Evolutionary conservation across 1,140 invertebrate genomes (phyloP).

Genomic region (Holotrichia oblita): DNA sequence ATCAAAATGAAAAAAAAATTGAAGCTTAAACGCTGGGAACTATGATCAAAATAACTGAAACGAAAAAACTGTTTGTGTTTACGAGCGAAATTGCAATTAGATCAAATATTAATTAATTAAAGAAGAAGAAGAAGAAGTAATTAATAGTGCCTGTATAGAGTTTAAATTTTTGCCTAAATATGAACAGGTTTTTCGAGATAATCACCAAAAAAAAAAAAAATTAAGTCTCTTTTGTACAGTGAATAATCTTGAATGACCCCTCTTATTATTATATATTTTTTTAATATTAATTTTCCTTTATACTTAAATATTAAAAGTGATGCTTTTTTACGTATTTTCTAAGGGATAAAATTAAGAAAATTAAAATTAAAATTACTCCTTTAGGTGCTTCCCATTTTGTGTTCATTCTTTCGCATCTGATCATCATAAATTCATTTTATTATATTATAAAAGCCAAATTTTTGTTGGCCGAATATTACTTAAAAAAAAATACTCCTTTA

Average conservation of each 20-base stretch:
- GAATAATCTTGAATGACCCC: neutral
- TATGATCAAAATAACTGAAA: neutral
- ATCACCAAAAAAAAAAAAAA: conserved; percentile 5
- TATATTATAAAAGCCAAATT: too few species aligned
- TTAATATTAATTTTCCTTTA: too few species aligned
- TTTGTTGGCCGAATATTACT: too few species aligned
- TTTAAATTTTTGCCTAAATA: neutral
- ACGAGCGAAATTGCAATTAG: neutral
- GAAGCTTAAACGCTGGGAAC: conserved; percentile 15
- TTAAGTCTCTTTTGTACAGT: neutral
- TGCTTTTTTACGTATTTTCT: too few species aligned
- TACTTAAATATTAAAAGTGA: too few species aligned
- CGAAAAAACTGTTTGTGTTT: conserved; percentile 26
- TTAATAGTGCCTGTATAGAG: conserved; percentile 27
- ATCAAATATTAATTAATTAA: neutral
- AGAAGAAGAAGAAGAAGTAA: neutral
- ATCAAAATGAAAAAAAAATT: conserved; percentile 28
- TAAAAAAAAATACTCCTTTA: too few species aligned
- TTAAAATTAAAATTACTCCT: too few species aligned
- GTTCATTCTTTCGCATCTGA: too few species aligned
- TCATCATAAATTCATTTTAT: too few species aligned
- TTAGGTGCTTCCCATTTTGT: too few species aligned
- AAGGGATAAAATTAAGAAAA: too few species aligned
- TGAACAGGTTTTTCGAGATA: neutral
- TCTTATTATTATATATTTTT: neutral